A percentile compares a stretch with the other conserved stretches of the same genome.
phyloP scores from a whole-genome alignment of 1,140 invertebrate genomes.

The Drosophila tsacasi region DNA sequence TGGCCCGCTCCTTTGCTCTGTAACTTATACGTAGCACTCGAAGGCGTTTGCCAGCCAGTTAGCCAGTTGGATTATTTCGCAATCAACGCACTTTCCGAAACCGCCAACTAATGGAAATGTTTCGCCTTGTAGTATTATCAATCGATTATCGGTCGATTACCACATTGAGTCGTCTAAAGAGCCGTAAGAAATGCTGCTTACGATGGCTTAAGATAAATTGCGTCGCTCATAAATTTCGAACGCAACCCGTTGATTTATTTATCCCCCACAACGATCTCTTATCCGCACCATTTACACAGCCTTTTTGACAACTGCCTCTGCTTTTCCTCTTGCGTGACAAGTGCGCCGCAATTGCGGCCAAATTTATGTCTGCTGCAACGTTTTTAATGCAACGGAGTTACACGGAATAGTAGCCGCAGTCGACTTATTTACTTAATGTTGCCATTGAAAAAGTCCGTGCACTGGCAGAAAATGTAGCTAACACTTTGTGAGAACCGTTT shows the following conservation, averaged over 20 bases:
- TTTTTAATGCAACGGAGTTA: not conserved
- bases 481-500: no score
- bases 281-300: conserved; percentile 5
- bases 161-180: conserved; percentile 11
- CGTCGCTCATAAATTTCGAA: conserved; percentile 29
- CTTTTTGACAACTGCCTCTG: conserved; percentile 7
- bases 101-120: conserved; percentile 18
- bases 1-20: no score
- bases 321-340: conserved; percentile 36
- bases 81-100: conserved; percentile 1
- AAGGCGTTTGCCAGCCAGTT: not conserved
- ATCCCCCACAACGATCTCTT: not conserved
- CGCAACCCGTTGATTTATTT: conserved; percentile 25
- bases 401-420: conserved; percentile 20
- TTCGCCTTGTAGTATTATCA: conserved; percentile 1
- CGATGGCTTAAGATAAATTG: conserved; percentile 12
- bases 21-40: not conserved
- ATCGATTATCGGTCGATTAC: conserved; percentile 26
- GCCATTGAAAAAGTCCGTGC: not conserved
- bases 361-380: conserved; percentile 31
- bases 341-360: conserved; percentile 18
- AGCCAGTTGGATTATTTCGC: not conserved
- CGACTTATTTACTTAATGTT: conserved; percentile 12
- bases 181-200: not conserved
- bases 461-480: not conserved